Evolutionary conservation across 2,113 vertebrate species (phyloP).

Genomic region (Eptesicus fuscus): DNA sequence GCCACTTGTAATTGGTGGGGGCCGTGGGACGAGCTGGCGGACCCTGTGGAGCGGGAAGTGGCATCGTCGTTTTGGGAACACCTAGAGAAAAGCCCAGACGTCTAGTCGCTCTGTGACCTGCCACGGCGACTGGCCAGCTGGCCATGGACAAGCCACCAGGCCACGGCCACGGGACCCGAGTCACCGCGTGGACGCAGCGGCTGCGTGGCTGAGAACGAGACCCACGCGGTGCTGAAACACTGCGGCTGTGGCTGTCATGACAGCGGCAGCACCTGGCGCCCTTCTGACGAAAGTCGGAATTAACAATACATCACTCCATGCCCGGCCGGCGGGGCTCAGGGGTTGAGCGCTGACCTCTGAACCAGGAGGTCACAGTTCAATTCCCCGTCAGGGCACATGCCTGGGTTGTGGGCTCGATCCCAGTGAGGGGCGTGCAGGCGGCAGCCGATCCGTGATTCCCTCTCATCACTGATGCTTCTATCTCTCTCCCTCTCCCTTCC

Average conservation of each 20-base stretch:
- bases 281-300: neutral
- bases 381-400: no score
- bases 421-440: no score
- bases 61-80: neutral
- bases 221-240: neutral
- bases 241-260: fast-evolving
- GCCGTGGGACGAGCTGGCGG: neutral
- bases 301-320: neutral
- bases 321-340: no score
- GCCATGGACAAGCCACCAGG: neutral
- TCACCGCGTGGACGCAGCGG: fast-evolving
- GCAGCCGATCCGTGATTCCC: no score
- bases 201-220: no score
- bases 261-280: fast-evolving
- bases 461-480: no score
- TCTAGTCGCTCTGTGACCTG: neutral
- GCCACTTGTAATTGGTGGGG: neutral
- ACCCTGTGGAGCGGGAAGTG: neutral
- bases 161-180: neutral
- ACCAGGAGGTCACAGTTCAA: no score
- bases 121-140: fast-evolving
- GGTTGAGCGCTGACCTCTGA: no score
- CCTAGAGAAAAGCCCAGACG: neutral
- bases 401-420: no score
- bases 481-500: no score